Conservation (phyloP, 2,888 invertebrate species). For the Folsomia manolachei region DNA sequence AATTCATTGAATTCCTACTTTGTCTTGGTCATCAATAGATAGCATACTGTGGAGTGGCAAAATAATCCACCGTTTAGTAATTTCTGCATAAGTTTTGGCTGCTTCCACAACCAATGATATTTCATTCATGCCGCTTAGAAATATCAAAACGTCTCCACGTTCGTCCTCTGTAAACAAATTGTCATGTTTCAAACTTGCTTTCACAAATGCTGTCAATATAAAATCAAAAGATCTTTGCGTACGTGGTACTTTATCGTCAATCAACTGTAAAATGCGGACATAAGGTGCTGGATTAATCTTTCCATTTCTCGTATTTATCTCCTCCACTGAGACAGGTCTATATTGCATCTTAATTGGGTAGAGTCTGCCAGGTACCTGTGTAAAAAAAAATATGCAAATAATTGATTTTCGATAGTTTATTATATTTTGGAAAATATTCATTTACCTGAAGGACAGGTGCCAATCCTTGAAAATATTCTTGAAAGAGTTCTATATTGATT, state of each 20-base stretch:
- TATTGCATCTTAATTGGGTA: slow-evolving; percentile 90
- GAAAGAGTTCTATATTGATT: slow-evolving; percentile 93
- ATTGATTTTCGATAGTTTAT: neutral
- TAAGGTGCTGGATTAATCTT: slow-evolving; percentile 91
- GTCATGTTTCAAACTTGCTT: no score
- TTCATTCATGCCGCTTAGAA: slow-evolving; percentile 91
- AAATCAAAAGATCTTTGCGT: slow-evolving; percentile 50
- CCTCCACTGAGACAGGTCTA: slow-evolving; percentile 66
- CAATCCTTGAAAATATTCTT: slow-evolving; percentile 79
- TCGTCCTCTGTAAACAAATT: slow-evolving; percentile 63
- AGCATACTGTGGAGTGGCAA: slow-evolving; percentile 88
- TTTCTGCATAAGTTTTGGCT: slow-evolving; percentile 73
- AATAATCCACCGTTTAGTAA: slow-evolving; percentile 83
- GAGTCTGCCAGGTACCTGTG: slow-evolving; percentile 87
- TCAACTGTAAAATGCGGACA: slow-evolving; percentile 83
- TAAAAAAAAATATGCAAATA: slow-evolving; percentile 24
- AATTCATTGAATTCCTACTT: slow-evolving; percentile 61
- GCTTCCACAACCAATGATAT: slow-evolving; percentile 84
- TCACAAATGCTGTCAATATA: slow-evolving; percentile 15
- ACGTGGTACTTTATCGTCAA: slow-evolving; percentile 83
- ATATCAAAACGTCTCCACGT: slow-evolving; percentile 90
- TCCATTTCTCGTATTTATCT: slow-evolving; percentile 64
- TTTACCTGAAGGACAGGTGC: slow-evolving; percentile 76
- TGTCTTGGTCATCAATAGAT: slow-evolving; percentile 92
- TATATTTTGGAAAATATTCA: neutral